Conservation (phyloP, 2,888 invertebrate genomes). For the Electrophaes corylata region DNA sequence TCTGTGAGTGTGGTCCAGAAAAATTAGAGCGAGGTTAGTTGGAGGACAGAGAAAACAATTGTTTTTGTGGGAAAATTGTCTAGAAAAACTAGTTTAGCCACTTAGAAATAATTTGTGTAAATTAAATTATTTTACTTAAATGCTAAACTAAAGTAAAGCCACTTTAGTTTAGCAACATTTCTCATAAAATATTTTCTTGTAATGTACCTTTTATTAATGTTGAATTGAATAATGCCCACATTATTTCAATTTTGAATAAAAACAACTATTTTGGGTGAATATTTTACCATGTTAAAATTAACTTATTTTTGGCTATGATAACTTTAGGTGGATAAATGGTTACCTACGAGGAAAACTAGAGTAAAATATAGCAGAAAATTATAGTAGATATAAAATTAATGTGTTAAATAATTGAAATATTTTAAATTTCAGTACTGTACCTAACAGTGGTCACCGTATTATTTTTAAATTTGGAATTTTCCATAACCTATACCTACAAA, state of each 20-base stretch:
- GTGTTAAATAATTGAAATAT: neutral
- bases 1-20: constrained; percentile 84
- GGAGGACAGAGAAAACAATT: constrained; percentile 53
- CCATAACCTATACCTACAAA: no score
- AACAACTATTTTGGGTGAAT: neutral
- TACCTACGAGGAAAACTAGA: neutral
- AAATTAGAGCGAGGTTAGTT: constrained; percentile 77
- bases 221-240: no score
- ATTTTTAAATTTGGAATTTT: no score
- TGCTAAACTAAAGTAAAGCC: no score
- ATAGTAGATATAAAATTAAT: neutral
- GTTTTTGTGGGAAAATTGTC: constrained; percentile 7
- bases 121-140: neutral
- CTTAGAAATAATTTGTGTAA: neutral
- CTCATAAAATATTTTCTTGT: no score
- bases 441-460: no score
- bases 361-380: neutral
- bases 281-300: neutral
- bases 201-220: no score
- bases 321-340: neutral
- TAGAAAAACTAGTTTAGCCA: neutral
- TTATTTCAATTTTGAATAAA: no score
- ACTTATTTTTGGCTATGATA: neutral
- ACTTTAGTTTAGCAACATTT: no score
- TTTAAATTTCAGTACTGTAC: no score